phyloP scores from a whole-genome alignment of 2,113 vertebrate species.

The Antennarius striatus region DNA sequence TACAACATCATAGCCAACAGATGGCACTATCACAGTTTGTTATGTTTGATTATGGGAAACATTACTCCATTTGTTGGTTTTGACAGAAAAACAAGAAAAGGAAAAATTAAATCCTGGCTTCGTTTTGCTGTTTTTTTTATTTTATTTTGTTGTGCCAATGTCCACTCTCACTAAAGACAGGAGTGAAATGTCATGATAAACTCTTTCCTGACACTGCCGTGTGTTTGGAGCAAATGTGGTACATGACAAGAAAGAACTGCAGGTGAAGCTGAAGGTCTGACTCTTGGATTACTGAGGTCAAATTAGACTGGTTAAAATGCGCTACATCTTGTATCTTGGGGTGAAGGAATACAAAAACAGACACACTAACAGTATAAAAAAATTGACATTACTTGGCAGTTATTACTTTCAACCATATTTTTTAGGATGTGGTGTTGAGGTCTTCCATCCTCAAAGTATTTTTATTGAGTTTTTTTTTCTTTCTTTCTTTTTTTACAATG shows the following conservation, averaged over 20 bases:
- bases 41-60: too few relatives aligned
- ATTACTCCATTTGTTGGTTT: too few relatives aligned
- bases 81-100: too few relatives aligned
- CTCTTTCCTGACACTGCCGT: slow-evolving; percentile 1
- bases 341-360: not conserved
- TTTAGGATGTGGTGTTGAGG: too few relatives aligned
- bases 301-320: too few relatives aligned
- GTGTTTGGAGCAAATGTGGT: not conserved
- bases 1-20: slow-evolving; percentile 39
- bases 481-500: not conserved
- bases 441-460: too few relatives aligned
- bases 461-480: not conserved
- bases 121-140: not conserved
- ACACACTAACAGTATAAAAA: not conserved
- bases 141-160: too few relatives aligned
- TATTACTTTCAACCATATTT: too few relatives aligned
- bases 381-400: too few relatives aligned
- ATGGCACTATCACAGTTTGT: slow-evolving; percentile 38
- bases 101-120: not conserved
- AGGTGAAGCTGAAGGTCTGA: slow-evolving; percentile 50
- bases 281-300: not conserved
- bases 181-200: not conserved
- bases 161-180: not conserved
- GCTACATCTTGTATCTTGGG: too few relatives aligned
- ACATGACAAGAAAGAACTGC: not conserved